phyloP scores from a whole-genome alignment of 2,888 invertebrate genomes.

The Endotricha flammealis region DNA sequence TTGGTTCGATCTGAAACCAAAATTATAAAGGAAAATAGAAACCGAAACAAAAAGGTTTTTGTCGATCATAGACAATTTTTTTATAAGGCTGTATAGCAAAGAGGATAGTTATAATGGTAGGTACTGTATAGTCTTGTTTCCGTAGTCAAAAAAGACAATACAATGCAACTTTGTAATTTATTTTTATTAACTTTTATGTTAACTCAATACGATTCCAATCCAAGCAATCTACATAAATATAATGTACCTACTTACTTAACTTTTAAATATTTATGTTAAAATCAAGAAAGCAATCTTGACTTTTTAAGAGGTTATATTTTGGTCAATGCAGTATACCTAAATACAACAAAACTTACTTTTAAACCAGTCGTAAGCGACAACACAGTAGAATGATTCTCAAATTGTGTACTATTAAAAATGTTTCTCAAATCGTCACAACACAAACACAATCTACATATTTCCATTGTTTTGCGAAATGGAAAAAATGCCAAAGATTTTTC shows the following conservation, averaged over 20 bases:
- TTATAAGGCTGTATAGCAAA: no score
- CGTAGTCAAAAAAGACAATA: no score
- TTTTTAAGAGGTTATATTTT: constrained; percentile 11
- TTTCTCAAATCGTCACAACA: constrained; percentile 18
- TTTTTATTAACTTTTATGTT: no score
- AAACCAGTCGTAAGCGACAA: constrained; percentile 21
- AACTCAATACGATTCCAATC: no score
- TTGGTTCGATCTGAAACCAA: constrained; percentile 15
- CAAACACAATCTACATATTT: constrained; percentile 30
- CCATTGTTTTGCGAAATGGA: constrained; percentile 5
- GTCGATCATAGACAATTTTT: no score
- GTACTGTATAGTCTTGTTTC: no score
- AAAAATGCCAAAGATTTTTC: not conserved
- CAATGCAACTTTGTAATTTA: no score
- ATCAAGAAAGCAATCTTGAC: constrained; percentile 1
- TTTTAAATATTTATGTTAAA: not conserved
- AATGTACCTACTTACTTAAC: no score
- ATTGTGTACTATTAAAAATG: constrained; percentile 17
- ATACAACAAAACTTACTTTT: constrained; percentile 17
- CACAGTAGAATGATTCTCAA: constrained; percentile 8
- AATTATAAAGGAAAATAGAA: no score
- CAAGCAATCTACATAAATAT: no score
- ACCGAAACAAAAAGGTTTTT: no score
- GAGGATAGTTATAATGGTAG: no score
- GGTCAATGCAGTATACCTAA: constrained; percentile 5